A percentile compares a stretch with the other conserved stretches of the same genome.
Evolutionary conservation across 2,113 vertebrate species (phyloP).

Genomic region (Tachycineta bicolor): DNA sequence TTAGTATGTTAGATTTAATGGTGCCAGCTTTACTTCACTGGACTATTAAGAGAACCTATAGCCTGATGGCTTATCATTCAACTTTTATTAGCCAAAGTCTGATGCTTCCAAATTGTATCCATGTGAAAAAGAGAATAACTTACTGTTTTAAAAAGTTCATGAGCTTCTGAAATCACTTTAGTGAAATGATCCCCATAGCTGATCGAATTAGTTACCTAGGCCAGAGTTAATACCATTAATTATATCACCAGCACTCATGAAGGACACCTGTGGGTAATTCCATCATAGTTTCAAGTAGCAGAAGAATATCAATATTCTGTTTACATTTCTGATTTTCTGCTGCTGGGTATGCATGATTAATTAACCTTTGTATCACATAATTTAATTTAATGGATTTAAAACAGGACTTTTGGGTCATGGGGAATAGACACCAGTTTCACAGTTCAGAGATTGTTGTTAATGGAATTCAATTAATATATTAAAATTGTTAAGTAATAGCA

Average conservation of each 20-base stretch:
- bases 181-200: not conserved
- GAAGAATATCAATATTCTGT: slow-evolving; percentile 62
- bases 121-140: not conserved
- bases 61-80: not conserved
- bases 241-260: slow-evolving; percentile 5
- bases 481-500: slow-evolving; percentile 15
- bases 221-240: slow-evolving; percentile 55
- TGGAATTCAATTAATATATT: slow-evolving; percentile 51
- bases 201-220: slow-evolving; percentile 53
- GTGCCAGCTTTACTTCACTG: not conserved
- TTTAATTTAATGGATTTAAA: slow-evolving; percentile 68
- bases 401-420: not conserved
- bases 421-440: slow-evolving; percentile 37
- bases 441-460: slow-evolving; percentile 33
- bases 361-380: slow-evolving; percentile 53
- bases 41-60: not conserved
- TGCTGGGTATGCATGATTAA: slow-evolving; percentile 41
- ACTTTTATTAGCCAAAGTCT: not conserved
- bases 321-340: slow-evolving; percentile 53
- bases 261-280: slow-evolving; percentile 58
- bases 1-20: not conserved
- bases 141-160: not conserved
- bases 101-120: not conserved
- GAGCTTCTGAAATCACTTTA: slow-evolving; percentile 13
- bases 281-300: not conserved